phyloP scores from a whole-genome alignment of 1,140 invertebrate genomes.

The Diorhabda sublineata region DNA sequence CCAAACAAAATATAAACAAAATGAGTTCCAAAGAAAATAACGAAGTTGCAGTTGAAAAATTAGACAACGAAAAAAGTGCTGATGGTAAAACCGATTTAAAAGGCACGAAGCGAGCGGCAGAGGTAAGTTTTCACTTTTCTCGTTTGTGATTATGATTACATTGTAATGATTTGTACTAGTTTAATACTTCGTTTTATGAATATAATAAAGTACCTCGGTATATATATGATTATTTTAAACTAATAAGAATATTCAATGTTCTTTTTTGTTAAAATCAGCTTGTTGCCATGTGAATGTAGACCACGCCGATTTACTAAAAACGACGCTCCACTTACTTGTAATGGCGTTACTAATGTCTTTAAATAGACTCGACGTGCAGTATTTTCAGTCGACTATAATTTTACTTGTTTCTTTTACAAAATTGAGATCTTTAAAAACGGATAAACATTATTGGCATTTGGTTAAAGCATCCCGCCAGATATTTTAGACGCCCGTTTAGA shows the following conservation, averaged over 20 bases:
- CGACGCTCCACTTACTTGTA: background rate
- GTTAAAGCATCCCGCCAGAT: slow-evolving; percentile 43
- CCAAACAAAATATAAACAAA: slow-evolving; percentile 54
- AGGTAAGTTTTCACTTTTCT: slow-evolving; percentile 60
- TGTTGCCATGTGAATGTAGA: slow-evolving; percentile 35
- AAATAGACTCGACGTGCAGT: background rate
- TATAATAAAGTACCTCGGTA: too few species aligned
- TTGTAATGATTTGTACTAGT: too few species aligned
- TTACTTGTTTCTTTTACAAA: background rate
- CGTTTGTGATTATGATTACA: too few species aligned
- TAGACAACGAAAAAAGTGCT: slow-evolving; percentile 66
- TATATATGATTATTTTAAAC: too few species aligned
- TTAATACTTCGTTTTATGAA: too few species aligned
- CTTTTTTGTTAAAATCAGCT: slow-evolving; percentile 13
- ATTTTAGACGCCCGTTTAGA: slow-evolving; percentile 30
- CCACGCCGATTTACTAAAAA: slow-evolving; percentile 10
- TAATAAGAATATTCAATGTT: too few species aligned
- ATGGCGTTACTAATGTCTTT: background rate
- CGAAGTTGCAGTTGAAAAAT: slow-evolving; percentile 77
- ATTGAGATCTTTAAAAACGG: background rate
- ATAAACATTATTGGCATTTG: slow-evolving; percentile 31
- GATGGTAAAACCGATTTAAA: slow-evolving; percentile 78
- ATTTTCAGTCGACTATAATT: background rate
- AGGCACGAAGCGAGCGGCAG: slow-evolving; percentile 80
- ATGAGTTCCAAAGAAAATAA: slow-evolving; percentile 84